These are phyloP conservation scores for Scolanthus callimorphus DNA, from an alignment of 92 coral and sea anemone genomes.

Conservation along the genomic window DNA sequence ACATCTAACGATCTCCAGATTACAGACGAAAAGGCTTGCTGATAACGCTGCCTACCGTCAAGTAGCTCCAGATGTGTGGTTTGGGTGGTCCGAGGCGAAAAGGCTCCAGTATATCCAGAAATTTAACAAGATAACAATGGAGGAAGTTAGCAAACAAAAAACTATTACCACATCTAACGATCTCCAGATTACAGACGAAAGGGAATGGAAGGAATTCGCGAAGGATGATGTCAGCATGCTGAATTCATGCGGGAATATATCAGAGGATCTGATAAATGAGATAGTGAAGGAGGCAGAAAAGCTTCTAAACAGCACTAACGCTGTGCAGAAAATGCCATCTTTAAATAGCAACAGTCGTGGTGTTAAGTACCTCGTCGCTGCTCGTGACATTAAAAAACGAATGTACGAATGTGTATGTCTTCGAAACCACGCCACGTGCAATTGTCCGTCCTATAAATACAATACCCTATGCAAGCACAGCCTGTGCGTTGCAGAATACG, in stretches of 20 bases:
- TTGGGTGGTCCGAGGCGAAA: conserved; percentile 31
- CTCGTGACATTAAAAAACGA: neutral
- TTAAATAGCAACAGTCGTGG: neutral
- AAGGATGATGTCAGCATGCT: conserved; percentile 14
- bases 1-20: too few species aligned
- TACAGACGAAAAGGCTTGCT: conserved; percentile 24
- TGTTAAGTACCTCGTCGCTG: conserved; percentile 24
- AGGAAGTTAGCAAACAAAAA: conserved; percentile 19
- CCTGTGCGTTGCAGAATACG: conserved; percentile 18
- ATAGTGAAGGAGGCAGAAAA: conserved; percentile 30
- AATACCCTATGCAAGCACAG: conserved; percentile 26
- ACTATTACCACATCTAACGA: too few species aligned
- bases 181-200: conserved; percentile 19
- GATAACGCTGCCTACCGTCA: conserved; percentile 15
- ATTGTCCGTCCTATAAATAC: conserved; percentile 27
- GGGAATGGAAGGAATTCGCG: conserved; percentile 23
- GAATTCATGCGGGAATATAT: conserved; percentile 1
- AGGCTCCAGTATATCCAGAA: conserved; percentile 12
- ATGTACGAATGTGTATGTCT: conserved; percentile 21
- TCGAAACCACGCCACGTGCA: conserved; percentile 29
- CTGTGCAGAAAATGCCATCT: conserved; percentile 12
- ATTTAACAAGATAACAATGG: conserved; percentile 28
- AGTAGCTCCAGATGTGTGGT: conserved; percentile 30
- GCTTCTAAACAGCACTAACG: conserved; percentile 11
- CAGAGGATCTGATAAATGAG: conserved; percentile 16